Percentiles rank a stretch among this genome's conserved stretches.
Evolutionary conservation across 35 echinoderm and acorn worm species (phyloP).

Genomic region (Diadema setosum): DNA sequence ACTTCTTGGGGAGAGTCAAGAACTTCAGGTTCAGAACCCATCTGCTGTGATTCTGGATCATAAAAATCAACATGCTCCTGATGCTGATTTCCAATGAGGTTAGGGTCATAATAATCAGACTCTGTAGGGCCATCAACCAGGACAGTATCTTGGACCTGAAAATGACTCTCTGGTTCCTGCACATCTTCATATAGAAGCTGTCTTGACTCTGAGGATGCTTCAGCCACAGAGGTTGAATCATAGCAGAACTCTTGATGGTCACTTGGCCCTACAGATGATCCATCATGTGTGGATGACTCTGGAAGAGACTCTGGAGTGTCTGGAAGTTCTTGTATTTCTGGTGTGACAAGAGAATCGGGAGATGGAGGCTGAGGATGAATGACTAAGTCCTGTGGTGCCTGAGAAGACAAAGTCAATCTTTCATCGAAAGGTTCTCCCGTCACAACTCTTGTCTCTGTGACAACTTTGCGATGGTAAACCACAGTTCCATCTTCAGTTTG

Average conservation of each 20-base stretch:
- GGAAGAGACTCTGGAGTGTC: conserved; percentile 99
- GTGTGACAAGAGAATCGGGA: conserved; percentile 55
- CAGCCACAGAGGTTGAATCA: background rate
- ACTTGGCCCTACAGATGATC: background rate
- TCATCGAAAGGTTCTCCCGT: background rate
- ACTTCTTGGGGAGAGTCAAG: background rate
- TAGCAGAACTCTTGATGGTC: background rate
- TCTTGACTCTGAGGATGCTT: background rate
- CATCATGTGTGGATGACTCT: conserved; percentile 24
- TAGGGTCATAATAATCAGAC: conserved; percentile 88
- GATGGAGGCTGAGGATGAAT: conserved; percentile 5
- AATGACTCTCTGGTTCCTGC: background rate
- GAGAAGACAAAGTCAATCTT: background rate
- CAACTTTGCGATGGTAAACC: background rate
- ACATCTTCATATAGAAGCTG: background rate
- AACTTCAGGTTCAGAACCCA: background rate
- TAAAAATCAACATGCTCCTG: background rate
- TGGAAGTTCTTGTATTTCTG: conserved; percentile 92
- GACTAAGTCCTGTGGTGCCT: conserved; percentile 11
- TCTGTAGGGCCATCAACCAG: conserved; percentile 88
- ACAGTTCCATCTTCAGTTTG: background rate
- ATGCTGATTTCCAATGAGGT: conserved; percentile 31
- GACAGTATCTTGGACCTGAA: background rate
- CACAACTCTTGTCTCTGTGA: conserved; percentile 8
- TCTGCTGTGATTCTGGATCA: background rate